phyloP scores from a whole-genome alignment of 2,888 invertebrate species.

The Drosophila heteroneura region DNA sequence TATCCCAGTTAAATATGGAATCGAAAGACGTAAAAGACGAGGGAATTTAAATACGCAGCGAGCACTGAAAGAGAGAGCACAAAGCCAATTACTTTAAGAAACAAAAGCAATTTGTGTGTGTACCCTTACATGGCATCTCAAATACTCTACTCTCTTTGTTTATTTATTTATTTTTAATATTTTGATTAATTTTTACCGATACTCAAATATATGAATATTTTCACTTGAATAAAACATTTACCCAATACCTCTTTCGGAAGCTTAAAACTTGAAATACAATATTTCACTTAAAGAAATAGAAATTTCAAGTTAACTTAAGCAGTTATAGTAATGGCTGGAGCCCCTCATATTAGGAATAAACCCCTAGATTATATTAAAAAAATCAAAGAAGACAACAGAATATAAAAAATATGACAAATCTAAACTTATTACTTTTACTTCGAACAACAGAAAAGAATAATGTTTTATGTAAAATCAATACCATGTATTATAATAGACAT shows the following conservation, averaged over 20 bases:
- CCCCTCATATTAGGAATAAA: not conserved
- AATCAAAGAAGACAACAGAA: not conserved
- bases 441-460: not conserved
- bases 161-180: not conserved
- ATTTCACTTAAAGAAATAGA: not conserved
- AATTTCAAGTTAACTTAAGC: not conserved
- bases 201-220: not conserved
- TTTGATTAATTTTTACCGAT: not conserved
- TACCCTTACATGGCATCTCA: not conserved
- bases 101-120: conserved; percentile 4
- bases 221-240: not conserved
- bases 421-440: not conserved
- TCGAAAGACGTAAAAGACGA: conserved; percentile 62
- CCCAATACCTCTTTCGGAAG: not conserved
- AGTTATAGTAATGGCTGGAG: not conserved
- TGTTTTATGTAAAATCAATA: not conserved
- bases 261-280: not conserved
- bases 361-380: not conserved
- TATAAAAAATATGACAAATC: not conserved
- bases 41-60: conserved; percentile 50
- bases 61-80: conserved; percentile 48
- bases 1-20: conserved; percentile 76
- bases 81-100: conserved; percentile 39
- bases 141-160: conserved; percentile 26
- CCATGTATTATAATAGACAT: not conserved